phyloP scores from a whole-genome alignment of 37 sponge, comb jelly and placozoan genomes.

The Sycon ciliatum region DNA sequence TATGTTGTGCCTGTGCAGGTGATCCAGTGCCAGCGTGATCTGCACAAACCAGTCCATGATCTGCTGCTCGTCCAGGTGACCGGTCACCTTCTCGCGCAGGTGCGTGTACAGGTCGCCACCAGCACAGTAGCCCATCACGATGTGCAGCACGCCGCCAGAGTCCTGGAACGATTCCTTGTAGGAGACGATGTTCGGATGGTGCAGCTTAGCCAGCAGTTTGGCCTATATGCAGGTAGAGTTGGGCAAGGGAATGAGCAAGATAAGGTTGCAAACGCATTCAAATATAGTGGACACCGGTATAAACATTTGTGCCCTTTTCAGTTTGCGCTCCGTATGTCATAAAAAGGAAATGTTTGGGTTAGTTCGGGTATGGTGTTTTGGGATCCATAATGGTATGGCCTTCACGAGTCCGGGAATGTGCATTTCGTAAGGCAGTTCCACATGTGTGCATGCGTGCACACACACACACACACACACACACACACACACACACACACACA shows the following conservation, averaged over 20 bases:
- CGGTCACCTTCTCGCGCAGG: conserved; percentile 39
- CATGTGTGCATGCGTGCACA: neutral
- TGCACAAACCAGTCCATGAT: conserved; percentile 96
- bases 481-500: conserved; percentile 14
- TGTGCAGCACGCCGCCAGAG: conserved; percentile 55
- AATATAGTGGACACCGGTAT: no score
- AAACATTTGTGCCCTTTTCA: no score
- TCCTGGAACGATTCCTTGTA: conserved; percentile 91
- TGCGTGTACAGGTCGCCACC: conserved; percentile 84
- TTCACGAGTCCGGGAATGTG: no score
- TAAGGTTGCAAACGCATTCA: no score
- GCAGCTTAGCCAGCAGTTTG: conserved; percentile 57
- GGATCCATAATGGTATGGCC: no score
- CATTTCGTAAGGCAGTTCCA: no score
- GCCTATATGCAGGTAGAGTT: conserved; percentile 56
- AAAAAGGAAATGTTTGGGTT: no score
- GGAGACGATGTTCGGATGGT: conserved; percentile 92
- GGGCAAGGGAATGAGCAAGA: no score
- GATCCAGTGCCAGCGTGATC: conserved; percentile 85
- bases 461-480: neutral
- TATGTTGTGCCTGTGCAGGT: conserved; percentile 79
- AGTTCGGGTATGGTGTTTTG: no score
- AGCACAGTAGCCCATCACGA: conserved; percentile 94
- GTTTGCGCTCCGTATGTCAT: no score
- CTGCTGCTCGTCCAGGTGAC: conserved; percentile 56